Conservation (phyloP, 1,140 invertebrate genomes). For the Apis laboriosa region DNA sequence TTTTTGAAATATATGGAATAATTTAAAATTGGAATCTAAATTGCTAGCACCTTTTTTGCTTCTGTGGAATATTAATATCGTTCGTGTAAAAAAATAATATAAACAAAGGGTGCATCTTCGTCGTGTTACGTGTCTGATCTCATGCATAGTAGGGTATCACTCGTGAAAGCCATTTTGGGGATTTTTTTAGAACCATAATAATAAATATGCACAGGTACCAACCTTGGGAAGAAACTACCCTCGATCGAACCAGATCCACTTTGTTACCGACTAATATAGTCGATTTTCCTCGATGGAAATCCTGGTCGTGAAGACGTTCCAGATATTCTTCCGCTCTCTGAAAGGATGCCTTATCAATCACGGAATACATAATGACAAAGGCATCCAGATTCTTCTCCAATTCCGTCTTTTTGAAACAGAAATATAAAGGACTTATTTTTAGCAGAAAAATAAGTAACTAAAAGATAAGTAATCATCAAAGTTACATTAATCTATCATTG, state of each 20-base stretch:
- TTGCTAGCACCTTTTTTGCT: no score
- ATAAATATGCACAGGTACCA: constrained; percentile 58
- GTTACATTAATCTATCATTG: no score
- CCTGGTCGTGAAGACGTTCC: constrained; percentile 87
- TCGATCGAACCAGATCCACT: constrained; percentile 94
- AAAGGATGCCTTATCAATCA: constrained; percentile 94
- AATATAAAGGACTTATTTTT: background rate
- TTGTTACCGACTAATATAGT: constrained; percentile 97
- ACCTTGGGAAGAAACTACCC: constrained; percentile 95
- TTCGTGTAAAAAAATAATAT: no score
- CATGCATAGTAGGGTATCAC: no score
- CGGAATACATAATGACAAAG: constrained; percentile 94
- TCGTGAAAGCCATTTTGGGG: no score
- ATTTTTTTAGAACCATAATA: background rate
- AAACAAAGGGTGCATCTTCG: no score
- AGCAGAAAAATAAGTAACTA: background rate
- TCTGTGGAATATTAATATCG: no score
- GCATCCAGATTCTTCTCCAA: constrained; percentile 90
- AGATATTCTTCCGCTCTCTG: constrained; percentile 90
- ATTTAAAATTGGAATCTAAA: no score
- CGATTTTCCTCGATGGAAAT: constrained; percentile 87
- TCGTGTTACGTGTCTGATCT: no score
- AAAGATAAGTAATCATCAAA: background rate
- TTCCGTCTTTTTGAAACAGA: constrained; percentile 83
- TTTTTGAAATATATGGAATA: no score